Evolutionary conservation across 2,888 invertebrate genomes (phyloP).

Genomic region (Lepidochitona cinerea): DNA sequence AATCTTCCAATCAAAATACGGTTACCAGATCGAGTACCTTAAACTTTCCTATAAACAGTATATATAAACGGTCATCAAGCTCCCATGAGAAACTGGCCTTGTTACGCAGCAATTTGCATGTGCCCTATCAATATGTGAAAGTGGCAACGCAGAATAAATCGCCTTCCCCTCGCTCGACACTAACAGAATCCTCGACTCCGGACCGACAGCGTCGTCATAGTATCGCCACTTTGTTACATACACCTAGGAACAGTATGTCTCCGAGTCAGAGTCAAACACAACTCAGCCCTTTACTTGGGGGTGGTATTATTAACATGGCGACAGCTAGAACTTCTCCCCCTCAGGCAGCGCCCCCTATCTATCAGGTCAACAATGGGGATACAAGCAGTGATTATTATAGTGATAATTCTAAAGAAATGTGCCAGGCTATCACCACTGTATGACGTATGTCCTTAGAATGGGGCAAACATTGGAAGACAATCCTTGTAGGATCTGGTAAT

Average conservation of each 20-base stretch:
- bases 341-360: not conserved
- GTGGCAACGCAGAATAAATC: not conserved
- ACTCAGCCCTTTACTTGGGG: not conserved
- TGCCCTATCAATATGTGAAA: not conserved
- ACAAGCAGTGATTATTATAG: conserved; percentile 57
- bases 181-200: not conserved
- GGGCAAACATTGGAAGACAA: no score
- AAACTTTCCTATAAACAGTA: conserved; percentile 2
- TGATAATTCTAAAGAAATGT: conserved; percentile 57
- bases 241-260: conserved; percentile 1
- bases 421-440: conserved; percentile 56
- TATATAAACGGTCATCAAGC: conserved; percentile 40
- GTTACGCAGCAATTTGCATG: conserved; percentile 4
- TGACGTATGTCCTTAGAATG: conserved; percentile 24
- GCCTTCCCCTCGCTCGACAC: conserved; percentile 1
- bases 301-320: not conserved
- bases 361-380: conserved; percentile 28
- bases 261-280: not conserved
- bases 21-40: conserved; percentile 35
- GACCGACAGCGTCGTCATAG: conserved; percentile 5
- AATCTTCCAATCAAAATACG: conserved; percentile 50
- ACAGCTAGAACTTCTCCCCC: not conserved
- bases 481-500: no score
- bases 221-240: not conserved
- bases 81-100: conserved; percentile 38